Conservation (phyloP, 2,888 invertebrate genomes). For the Agonum fuliginosum region DNA sequence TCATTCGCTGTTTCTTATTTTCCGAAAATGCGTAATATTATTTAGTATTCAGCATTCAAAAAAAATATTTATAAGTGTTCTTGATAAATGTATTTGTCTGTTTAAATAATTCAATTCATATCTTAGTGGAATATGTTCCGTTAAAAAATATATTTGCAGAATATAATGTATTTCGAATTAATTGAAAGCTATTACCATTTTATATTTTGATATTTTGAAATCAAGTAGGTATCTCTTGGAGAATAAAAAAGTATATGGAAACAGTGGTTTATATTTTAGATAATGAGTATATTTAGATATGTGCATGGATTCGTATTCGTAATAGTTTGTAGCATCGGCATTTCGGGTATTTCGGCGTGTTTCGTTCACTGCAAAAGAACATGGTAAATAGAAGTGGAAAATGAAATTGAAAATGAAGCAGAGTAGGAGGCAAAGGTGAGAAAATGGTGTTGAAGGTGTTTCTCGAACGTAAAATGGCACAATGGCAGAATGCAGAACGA, state of each 20-base stretch:
- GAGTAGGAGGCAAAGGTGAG: constrained; percentile 49
- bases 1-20: constrained; percentile 13
- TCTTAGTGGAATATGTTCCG: background rate
- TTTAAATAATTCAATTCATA: constrained; percentile 10
- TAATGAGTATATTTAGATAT: constrained; percentile 42
- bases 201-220: background rate
- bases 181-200: background rate
- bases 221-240: constrained; percentile 8
- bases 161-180: background rate
- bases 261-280: constrained; percentile 27
- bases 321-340: background rate
- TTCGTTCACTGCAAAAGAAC: constrained; percentile 26
- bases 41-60: constrained; percentile 36
- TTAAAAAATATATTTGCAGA: too few relatives aligned
- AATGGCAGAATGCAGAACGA: constrained; percentile 59
- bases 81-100: constrained; percentile 1
- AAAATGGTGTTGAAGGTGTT: constrained; percentile 46
- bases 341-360: too few relatives aligned
- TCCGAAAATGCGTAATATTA: constrained; percentile 4
- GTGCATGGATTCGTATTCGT: constrained; percentile 28
- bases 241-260: constrained; percentile 28
- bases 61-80: constrained; percentile 11
- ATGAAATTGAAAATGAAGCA: constrained; percentile 51
- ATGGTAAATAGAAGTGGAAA: constrained; percentile 11
- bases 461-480: too few relatives aligned